These are phyloP conservation scores for Tetraneura akinire DNA, from an alignment of 1,140 invertebrate species.

Conservation along the genomic window DNA sequence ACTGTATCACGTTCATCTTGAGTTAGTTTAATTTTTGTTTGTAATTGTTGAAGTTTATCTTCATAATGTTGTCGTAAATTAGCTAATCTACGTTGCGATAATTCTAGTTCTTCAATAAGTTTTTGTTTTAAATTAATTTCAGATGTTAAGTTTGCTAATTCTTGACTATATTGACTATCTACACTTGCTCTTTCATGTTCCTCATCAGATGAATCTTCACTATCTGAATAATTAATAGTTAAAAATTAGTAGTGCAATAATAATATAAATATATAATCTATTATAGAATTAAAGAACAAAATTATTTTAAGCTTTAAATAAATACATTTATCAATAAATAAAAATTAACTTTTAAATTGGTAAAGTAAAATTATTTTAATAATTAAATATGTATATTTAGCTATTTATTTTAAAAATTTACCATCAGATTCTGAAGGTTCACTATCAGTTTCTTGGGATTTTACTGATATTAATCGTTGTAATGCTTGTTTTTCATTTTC, in stretches of 20 bases:
- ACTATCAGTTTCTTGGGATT: slow-evolving; percentile 33
- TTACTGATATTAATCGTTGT: slow-evolving; percentile 59
- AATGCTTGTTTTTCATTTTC: slow-evolving; percentile 60
- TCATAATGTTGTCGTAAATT: slow-evolving; percentile 90
- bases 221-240: slow-evolving; percentile 27
- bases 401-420: slow-evolving; percentile 14
- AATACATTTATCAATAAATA: no score
- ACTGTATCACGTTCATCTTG: slow-evolving; percentile 93
- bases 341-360: no score
- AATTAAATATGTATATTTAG: no score
- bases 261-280: no score
- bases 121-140: slow-evolving; percentile 91
- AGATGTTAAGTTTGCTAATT: slow-evolving; percentile 81
- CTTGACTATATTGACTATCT: slow-evolving; percentile 64
- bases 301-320: no score
- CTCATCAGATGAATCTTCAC: slow-evolving; percentile 54
- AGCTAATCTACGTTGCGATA: slow-evolving; percentile 79
- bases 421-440: slow-evolving; percentile 25
- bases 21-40: slow-evolving; percentile 83
- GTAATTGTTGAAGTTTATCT: slow-evolving; percentile 86
- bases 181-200: slow-evolving; percentile 59
- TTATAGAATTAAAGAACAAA: no score
- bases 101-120: slow-evolving; percentile 90
- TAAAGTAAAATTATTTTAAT: not conserved
- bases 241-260: not conserved